These are phyloP conservation scores for Philereme transversata DNA, from an alignment of 2,888 invertebrate species.

Conservation along the genomic window DNA sequence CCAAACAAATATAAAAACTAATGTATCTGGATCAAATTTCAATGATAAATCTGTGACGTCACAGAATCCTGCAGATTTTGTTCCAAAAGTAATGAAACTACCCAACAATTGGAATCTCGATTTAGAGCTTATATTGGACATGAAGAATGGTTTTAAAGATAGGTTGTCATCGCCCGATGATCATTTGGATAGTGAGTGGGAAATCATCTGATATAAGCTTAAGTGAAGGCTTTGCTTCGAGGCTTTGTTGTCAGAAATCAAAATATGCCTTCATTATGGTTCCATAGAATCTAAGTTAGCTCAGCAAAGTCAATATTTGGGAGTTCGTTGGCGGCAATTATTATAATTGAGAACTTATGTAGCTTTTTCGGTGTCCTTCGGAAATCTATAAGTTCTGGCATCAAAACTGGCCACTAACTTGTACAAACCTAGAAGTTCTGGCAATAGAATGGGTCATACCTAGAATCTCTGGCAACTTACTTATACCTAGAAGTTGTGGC, in stretches of 20 bases:
- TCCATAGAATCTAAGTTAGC: no score
- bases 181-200: slow-evolving; percentile 74
- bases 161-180: slow-evolving; percentile 68
- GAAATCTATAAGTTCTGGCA: no score
- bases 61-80: slow-evolving; percentile 52
- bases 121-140: slow-evolving; percentile 69
- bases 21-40: not conserved
- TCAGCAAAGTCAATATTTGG: not conserved
- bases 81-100: slow-evolving; percentile 78
- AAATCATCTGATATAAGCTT: slow-evolving; percentile 65
- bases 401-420: no score
- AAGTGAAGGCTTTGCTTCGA: not conserved
- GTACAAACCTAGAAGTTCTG: no score
- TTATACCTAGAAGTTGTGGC: no score
- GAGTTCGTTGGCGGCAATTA: no score
- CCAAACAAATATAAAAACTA: not conserved
- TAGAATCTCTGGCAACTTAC: no score
- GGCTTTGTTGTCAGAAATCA: not conserved
- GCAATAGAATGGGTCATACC: no score
- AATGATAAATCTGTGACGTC: not conserved
- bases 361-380: no score
- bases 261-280: no score
- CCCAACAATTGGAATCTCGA: slow-evolving; percentile 85
- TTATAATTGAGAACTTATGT: not conserved
- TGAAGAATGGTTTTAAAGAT: slow-evolving; percentile 60